Percentiles rank a stretch among this genome's conserved stretches.
These are phyloP conservation scores for Chaetops frenatus DNA, from an alignment of 2,113 vertebrate genomes.

Conservation along the genomic window DNA sequence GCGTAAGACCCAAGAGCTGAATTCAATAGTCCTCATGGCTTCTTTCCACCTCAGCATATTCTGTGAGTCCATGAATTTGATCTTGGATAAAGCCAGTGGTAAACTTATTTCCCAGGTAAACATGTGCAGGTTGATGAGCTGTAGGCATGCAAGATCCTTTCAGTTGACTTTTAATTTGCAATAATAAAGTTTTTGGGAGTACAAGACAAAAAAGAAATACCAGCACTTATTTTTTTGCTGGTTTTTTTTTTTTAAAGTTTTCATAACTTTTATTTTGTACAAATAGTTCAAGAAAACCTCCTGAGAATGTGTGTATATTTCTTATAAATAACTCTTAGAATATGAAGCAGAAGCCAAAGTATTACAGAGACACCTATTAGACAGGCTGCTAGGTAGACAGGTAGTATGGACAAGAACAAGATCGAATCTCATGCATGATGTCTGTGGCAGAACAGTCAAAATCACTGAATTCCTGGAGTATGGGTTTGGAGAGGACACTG, in stretches of 20 bases:
- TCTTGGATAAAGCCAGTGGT: neutral
- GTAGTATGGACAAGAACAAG: neutral
- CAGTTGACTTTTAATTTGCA: neutral
- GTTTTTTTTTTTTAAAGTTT: neutral
- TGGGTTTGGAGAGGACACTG: neutral
- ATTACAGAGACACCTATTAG: neutral
- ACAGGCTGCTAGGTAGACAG: neutral
- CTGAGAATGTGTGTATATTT: neutral
- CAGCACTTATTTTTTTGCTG: too few species aligned
- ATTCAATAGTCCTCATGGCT: neutral
- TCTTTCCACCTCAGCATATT: neutral
- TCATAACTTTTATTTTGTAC: neutral
- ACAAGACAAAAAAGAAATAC: neutral
- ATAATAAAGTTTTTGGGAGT: neutral
- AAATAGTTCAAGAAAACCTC: too few species aligned
- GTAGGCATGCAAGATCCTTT: neutral
- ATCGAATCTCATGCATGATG: neutral
- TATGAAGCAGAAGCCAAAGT: neutral
- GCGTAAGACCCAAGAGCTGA: neutral
- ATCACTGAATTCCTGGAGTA: neutral
- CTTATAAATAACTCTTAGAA: neutral
- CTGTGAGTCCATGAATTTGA: neutral
- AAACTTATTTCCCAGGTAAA: neutral
- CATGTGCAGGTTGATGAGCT: neutral
- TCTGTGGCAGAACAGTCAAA: neutral